phyloP scores from a whole-genome alignment of 2,113 vertebrate genomes.

The Cynoglossus semilaevis region DNA sequence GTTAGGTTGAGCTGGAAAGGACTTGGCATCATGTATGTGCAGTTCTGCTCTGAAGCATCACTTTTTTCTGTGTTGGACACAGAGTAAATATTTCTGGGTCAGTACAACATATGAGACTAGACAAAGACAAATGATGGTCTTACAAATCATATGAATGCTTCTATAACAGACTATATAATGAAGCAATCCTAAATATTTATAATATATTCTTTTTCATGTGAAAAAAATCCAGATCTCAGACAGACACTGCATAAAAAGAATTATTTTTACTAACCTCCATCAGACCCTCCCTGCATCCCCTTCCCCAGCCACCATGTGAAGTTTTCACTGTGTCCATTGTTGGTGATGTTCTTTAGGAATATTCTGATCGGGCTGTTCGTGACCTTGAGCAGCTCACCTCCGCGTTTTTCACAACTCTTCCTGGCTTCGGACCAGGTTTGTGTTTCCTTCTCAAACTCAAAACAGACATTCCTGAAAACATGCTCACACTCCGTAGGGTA shows the following conservation, averaged over 20 bases:
- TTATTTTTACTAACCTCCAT: conserved; percentile 60
- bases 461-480: conserved; percentile 49
- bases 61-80: no score
- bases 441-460: conserved; percentile 56
- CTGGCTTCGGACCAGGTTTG: conserved; percentile 63
- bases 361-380: conserved; percentile 31
- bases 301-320: conserved; percentile 73
- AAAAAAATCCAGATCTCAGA: no score
- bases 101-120: no score
- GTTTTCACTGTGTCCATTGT: conserved; percentile 1
- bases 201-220: no score
- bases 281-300: conserved; percentile 5
- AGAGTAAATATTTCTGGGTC: neutral
- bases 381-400: conserved; percentile 63
- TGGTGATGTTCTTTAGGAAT: conserved; percentile 42
- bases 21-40: conserved; percentile 61
- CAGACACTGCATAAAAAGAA: no score
- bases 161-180: no score
- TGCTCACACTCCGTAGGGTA: conserved; percentile 6
- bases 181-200: no score
- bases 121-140: no score
- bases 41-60: conserved; percentile 20
- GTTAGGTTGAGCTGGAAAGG: conserved; percentile 56
- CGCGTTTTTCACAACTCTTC: conserved; percentile 52
- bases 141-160: no score